phyloP scores from a whole-genome alignment of 2,797 vertebrate genomes.

The Sebastiscus albofasciatus region DNA sequence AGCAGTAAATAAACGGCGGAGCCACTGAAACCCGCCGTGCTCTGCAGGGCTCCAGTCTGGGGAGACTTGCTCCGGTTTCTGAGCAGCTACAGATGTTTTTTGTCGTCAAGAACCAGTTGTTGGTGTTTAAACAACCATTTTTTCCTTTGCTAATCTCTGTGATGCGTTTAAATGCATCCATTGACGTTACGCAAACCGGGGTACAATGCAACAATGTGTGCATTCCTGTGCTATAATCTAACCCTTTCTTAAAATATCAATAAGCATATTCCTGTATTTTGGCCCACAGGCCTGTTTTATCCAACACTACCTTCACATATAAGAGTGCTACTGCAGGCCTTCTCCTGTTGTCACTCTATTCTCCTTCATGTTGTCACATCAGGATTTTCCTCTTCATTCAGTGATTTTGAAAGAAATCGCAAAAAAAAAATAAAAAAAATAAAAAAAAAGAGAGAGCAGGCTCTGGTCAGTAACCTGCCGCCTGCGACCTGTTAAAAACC shows the following conservation, averaged over 20 bases:
- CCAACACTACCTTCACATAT: neutral
- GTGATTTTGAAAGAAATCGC: neutral
- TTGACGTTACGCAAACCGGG: slow-evolving; percentile 59
- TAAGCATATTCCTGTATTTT: neutral
- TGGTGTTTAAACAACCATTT: neutral
- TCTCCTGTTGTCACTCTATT: slow-evolving; percentile 34
- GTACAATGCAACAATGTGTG: slow-evolving; percentile 50
- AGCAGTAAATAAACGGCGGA: slow-evolving; percentile 18
- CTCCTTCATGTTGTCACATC: slow-evolving; percentile 15
- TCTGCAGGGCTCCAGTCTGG: slow-evolving; percentile 10
- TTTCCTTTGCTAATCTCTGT: neutral
- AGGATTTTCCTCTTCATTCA: slow-evolving; percentile 11
- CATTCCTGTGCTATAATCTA: slow-evolving; percentile 18
- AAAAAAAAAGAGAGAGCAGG: neutral
- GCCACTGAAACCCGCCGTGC: slow-evolving; percentile 15
- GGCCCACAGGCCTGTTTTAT: neutral
- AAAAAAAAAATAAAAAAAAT: neutral
- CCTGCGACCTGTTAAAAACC: slow-evolving; percentile 43
- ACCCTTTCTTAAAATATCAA: neutral
- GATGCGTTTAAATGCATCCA: slow-evolving; percentile 43
- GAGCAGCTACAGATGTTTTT: slow-evolving; percentile 28
- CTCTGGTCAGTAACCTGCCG: slow-evolving; percentile 18
- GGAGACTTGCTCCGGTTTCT: neutral
- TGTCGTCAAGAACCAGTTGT: neutral
- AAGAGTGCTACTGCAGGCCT: slow-evolving; percentile 46